These are phyloP conservation scores for Xyrauchen texanus DNA, from an alignment of 2,113 vertebrate species.

Conservation along the genomic window DNA sequence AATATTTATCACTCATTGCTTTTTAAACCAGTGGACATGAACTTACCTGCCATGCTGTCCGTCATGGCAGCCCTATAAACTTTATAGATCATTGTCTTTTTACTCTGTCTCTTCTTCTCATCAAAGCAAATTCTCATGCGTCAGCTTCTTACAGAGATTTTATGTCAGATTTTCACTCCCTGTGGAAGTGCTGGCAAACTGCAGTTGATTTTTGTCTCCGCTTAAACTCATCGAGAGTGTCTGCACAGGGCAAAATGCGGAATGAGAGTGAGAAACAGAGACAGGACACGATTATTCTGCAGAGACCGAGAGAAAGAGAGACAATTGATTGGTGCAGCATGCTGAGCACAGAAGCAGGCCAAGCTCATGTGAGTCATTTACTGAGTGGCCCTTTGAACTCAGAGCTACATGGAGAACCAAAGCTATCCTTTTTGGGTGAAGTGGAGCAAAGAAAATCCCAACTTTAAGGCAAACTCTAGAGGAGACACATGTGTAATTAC, in stretches of 20 bases:
- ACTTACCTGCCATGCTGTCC: constrained; percentile 28
- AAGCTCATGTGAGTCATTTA: constrained; percentile 50
- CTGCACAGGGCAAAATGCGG: constrained; percentile 5
- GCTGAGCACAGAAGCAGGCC: constrained; percentile 43
- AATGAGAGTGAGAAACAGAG: neutral
- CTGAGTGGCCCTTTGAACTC: constrained; percentile 49
- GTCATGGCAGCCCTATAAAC: constrained; percentile 8
- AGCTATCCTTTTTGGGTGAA: constrained; percentile 5
- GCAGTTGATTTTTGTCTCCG: constrained; percentile 42
- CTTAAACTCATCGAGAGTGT: constrained; percentile 25
- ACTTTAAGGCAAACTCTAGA: neutral
- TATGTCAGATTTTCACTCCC: constrained; percentile 4
- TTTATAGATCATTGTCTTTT: constrained; percentile 23
- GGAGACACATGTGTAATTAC: too few species aligned
- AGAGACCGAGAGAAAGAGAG: constrained; percentile 14
- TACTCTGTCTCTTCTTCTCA: constrained; percentile 8
- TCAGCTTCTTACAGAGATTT: constrained; percentile 24
- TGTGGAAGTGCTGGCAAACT: constrained; percentile 34
- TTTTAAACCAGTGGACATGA: too few species aligned
- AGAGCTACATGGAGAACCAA: constrained; percentile 15
- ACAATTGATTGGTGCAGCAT: constrained; percentile 54
- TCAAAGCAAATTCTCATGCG: constrained; percentile 27
- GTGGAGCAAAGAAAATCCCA: constrained; percentile 3
- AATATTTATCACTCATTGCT: too few species aligned
- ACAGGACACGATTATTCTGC: neutral